Evolutionary conservation across 2,797 vertebrate species (phyloP).

Genomic region (Salarias fasciatus): DNA sequence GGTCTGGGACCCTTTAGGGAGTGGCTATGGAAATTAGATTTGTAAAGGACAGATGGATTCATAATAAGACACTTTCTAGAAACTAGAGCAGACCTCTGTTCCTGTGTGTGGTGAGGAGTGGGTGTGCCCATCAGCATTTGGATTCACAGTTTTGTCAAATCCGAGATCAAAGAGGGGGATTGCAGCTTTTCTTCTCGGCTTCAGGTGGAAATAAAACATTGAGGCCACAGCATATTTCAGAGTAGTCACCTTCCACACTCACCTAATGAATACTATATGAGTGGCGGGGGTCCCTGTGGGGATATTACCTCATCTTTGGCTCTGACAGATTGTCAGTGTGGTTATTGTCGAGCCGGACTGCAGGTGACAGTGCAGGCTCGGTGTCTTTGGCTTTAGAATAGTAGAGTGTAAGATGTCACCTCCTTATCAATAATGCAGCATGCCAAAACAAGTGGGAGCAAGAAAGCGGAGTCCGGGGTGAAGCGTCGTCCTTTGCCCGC

Average conservation of each 20-base stretch:
- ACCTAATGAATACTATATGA: not conserved
- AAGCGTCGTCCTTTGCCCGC: not conserved
- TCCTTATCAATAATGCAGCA: constrained; percentile 66
- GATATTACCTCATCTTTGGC: constrained; percentile 16
- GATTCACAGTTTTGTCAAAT: no score
- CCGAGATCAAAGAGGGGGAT: no score
- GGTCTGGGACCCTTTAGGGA: no score
- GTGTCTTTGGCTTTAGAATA: constrained; percentile 29
- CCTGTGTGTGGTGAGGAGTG: no score
- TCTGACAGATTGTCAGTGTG: not conserved
- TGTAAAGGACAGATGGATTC: no score
- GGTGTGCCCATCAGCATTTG: no score
- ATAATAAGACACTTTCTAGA: no score
- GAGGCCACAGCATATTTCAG: not conserved
- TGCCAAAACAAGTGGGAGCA: constrained; percentile 37
- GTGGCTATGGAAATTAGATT: no score
- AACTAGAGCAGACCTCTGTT: no score
- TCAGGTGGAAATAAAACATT: not conserved
- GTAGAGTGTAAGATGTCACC: constrained; percentile 58
- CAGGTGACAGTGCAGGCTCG: constrained; percentile 43
- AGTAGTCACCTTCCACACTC: constrained; percentile 1
- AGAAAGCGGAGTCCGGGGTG: constrained; percentile 1
- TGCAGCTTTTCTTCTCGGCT: no score
- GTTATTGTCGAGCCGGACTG: constrained; percentile 33
- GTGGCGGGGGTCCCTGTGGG: not conserved